These are phyloP conservation scores for Littorina saxatilis DNA, from an alignment of 1,140 invertebrate species.

Conservation along the genomic window DNA sequence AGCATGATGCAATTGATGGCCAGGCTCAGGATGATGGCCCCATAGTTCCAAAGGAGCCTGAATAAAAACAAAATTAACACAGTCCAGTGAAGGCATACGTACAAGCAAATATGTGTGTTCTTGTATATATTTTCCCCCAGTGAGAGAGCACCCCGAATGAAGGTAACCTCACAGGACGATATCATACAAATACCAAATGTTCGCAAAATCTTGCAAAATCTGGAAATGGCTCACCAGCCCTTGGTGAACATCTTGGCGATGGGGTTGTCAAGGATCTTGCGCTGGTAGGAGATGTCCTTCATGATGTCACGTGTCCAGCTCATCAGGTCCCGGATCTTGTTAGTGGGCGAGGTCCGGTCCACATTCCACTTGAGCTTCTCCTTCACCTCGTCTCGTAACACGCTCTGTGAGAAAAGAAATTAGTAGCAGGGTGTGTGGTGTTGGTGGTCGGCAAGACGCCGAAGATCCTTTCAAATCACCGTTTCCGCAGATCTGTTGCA, in stretches of 20 bases:
- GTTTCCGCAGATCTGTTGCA: no score
- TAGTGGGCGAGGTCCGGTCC: conserved; percentile 74
- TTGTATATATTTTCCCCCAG: no score
- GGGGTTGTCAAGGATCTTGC: conserved; percentile 72
- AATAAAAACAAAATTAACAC: neutral
- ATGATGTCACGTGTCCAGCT: conserved; percentile 74
- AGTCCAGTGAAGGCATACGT: no score
- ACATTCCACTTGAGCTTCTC: conserved; percentile 75
- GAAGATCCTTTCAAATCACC: no score
- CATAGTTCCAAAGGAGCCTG: conserved; percentile 74
- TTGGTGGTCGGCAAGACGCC: no score
- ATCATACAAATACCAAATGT: no score
- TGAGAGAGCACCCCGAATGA: no score
- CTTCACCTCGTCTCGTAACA: conserved; percentile 74
- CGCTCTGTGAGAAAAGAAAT: conserved; percentile 58
- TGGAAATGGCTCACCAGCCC: conserved; percentile 63
- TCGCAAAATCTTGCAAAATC: no score
- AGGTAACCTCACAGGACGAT: no score
- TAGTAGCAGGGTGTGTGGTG: no score
- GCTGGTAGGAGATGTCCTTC: conserved; percentile 74
- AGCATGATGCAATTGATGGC: conserved; percentile 74
- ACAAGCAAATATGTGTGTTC: no score
- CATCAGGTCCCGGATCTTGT: conserved; percentile 74
- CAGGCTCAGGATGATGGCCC: conserved; percentile 69
- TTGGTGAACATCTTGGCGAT: conserved; percentile 73